phyloP scores from a whole-genome alignment of 92 coral and sea anemone species.

The Epizoanthus scotinus region DNA sequence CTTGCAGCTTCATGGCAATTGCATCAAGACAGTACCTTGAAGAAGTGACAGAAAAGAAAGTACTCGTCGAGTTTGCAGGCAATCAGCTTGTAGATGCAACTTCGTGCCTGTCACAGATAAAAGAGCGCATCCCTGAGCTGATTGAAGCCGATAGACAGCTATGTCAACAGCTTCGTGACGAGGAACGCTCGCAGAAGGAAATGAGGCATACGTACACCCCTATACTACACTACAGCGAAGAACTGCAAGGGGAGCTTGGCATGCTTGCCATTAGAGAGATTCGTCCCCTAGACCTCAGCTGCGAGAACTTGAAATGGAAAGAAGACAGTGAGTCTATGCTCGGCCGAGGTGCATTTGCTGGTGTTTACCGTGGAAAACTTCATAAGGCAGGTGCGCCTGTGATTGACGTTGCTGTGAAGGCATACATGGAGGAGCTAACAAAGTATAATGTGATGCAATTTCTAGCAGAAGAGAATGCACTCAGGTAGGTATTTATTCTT shows the following conservation, averaged over 20 bases:
- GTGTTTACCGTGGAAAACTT: constrained; percentile 33
- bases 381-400: background rate
- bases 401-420: constrained; percentile 34
- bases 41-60: no score
- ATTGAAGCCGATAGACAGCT: constrained; percentile 27
- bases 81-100: constrained; percentile 7
- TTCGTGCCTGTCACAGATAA: background rate
- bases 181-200: background rate
- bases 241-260: background rate
- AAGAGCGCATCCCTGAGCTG: background rate
- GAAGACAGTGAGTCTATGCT: constrained; percentile 1
- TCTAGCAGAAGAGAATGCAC: constrained; percentile 21
- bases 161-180: background rate
- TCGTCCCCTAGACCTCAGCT: constrained; percentile 4
- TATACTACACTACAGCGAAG: background rate
- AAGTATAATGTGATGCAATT: constrained; percentile 5
- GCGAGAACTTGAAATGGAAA: constrained; percentile 33
- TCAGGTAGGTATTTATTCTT: constrained; percentile 16
- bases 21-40: no score
- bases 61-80: background rate
- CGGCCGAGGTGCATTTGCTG: constrained; percentile 38
- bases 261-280: constrained; percentile 20
- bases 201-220: background rate
- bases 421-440: background rate
- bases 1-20: no score